A percentile compares a stretch with the other conserved stretches of the same genome.
Evolutionary conservation across 2,797 vertebrate species (phyloP).

Genomic region (Sciaenops ocellatus): DNA sequence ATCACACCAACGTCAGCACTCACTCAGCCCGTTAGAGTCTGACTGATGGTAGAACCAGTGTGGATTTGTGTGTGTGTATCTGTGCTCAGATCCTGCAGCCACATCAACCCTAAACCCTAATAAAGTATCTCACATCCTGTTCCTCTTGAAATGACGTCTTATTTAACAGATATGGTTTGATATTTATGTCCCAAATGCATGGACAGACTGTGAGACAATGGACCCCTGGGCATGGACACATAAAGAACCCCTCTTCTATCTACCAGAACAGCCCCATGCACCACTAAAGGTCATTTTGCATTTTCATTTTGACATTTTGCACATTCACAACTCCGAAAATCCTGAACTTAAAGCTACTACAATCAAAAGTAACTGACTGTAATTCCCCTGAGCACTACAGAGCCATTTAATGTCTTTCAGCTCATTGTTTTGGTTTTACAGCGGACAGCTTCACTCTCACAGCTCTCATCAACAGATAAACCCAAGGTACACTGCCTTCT

Average conservation of each 20-base stretch:
- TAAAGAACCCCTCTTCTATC: not conserved
- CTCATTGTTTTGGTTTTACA: not conserved
- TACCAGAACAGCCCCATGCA: not conserved
- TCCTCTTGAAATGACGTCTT: slow-evolving; percentile 34
- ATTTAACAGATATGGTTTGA: slow-evolving; percentile 21
- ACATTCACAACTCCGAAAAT: too few relatives aligned
- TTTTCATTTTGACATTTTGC: not conserved
- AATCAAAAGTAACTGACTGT: not conserved
- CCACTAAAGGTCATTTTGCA: not conserved
- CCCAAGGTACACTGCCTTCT: not conserved
- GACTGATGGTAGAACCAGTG: slow-evolving; percentile 8
- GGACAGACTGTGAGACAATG: not conserved
- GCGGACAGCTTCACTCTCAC: not conserved
- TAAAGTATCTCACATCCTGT: slow-evolving; percentile 69
- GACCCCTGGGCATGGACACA: not conserved
- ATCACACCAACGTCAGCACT: slow-evolving; percentile 63
- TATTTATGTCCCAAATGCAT: not conserved
- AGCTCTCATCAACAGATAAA: not conserved
- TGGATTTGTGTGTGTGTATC: slow-evolving; percentile 55
- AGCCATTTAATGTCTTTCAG: not conserved
- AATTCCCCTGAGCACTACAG: not conserved
- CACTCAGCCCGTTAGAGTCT: slow-evolving; percentile 34
- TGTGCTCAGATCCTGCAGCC: slow-evolving; percentile 48
- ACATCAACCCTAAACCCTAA: slow-evolving; percentile 49
- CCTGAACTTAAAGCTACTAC: not conserved